Base-by-base conservation (phyloP, 2,888 invertebrate species). In the Cryptus armator region DNA sequence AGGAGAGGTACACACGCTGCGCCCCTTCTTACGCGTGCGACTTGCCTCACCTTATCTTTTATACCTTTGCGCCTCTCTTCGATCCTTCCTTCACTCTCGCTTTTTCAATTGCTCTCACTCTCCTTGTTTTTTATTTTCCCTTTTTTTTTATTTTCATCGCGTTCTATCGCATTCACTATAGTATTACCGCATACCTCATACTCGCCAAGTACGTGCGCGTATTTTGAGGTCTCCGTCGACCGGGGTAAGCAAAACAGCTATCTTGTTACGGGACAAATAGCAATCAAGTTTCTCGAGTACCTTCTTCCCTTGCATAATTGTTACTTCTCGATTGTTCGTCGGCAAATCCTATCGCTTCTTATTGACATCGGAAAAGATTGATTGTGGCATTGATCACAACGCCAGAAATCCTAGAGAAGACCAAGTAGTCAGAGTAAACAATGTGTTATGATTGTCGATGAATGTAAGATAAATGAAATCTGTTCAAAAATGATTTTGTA, bases 161-260 rank as follows among this genome's bases (percentile, higher is more conserved):
- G 43, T 19, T 32, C 53, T 72, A 37, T 62, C 76, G 44, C 19
- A 71, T 78, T 83, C 71, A 46, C 64, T 67, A 75, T 67, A 75
- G 85, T 86, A 81, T 83, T 82, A 86, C 83, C 76, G 79, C 74
- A 74, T 68, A 75, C 68, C 48, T 59, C 67, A 62, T 14, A 56
- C 10, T 81, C 74, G 19, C 56, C 14, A 53, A 76, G 51, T 81
- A 76, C 70, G 62, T 44, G 68, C 75, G 62, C 75, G 75, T 81
- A 75, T 75, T 29, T 75, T 68, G 75, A 75, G 75, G 70, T 24
- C 75, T 81, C 68, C 4, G 1, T 37, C 37, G 37, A 37, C 37
- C 37, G 37, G 37, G 7, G 37, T 37, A 37, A 9, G 9, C 37
- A 0, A 9, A 56, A 32, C 56, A 16, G 51, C 53, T 72, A 66